Percentiles rank a stretch among this genome's conserved stretches.
These are phyloP conservation scores for Melangyna quadrimaculata DNA, from an alignment of 2,888 invertebrate species.

Conservation along the genomic window DNA sequence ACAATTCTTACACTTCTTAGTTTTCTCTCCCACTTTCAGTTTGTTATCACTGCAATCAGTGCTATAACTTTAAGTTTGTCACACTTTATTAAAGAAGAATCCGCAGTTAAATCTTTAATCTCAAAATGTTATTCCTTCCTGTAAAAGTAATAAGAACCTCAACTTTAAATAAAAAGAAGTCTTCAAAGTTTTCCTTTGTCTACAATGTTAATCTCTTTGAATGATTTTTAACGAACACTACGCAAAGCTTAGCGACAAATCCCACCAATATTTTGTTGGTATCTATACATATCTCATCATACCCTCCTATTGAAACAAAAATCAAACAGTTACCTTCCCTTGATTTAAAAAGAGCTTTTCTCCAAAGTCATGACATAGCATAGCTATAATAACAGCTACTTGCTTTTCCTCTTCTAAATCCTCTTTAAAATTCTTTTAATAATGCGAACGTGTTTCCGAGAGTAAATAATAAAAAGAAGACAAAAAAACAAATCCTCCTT, in stretches of 20 bases:
- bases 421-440: slow-evolving; percentile 2
- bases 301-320: background rate
- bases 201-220: background rate
- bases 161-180: background rate
- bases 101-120: background rate
- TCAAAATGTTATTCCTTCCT: background rate
- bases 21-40: too few relatives aligned
- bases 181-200: background rate
- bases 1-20: too few relatives aligned
- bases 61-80: too few relatives aligned
- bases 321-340: background rate
- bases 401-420: slow-evolving; percentile 2
- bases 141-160: background rate
- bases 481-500: background rate
- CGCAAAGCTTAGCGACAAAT: slow-evolving; percentile 4
- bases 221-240: background rate
- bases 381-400: too few relatives aligned
- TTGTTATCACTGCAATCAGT: too few relatives aligned
- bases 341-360: background rate
- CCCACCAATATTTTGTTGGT: background rate
- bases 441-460: background rate
- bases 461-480: background rate
- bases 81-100: too few relatives aligned
- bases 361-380: background rate
- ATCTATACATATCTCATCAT: background rate